Evolutionary conservation across 1,140 invertebrate genomes (phyloP), one percentile per base, ranked within the genome.

Genomic region (Heliothis virescens): DNA sequence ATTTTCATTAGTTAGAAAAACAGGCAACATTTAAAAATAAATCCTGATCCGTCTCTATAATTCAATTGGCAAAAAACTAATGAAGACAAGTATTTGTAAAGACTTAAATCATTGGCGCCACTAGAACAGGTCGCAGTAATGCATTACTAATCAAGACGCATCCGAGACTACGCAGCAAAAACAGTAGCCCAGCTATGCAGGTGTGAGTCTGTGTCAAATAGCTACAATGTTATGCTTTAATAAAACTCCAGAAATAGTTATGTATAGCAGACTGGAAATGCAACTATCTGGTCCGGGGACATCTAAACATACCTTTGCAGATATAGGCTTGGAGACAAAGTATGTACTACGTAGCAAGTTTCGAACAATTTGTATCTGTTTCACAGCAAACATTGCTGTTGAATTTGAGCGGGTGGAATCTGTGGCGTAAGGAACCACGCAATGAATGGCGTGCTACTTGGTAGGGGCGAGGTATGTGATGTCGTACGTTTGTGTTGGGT

Each of bases 261-360:
- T 89, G 88, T 89, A 89, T 90, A 89, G 86, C 87, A 88, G 86
- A 91, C 88, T 90, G 91, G 89, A 92, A 94, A 94, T 92, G 90
- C 90, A 94, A 92, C 92, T 94, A 92, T 92, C 91, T 92, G 91
- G 83, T 93, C 88, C 85, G 86, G 89, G 90, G 86, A 91, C 90
- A 88, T 87, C 91, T 94, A 92, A 88, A 91, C 89, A 92, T 92
- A 92, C 90, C 90, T 87, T 81, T 86, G 87, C 87, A 88, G 90
- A 89, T 92, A 90, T 91, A 94, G 91, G 91, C 89, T 91, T 87
- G 90, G 92, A 93, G 90, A 92, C 90, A 91, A 90, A 90, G 86
- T 92, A 87, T 89, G 89, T 88, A 93, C 90, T 85, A 89, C 85
- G 84, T 62, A 76, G 86, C 79, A 78, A 89, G 84, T 91, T 90